Evolutionary conservation across 2,113 vertebrate genomes (phyloP), one percentile per base, ranked within the genome.

Genomic region (Clarias magur): DNA sequence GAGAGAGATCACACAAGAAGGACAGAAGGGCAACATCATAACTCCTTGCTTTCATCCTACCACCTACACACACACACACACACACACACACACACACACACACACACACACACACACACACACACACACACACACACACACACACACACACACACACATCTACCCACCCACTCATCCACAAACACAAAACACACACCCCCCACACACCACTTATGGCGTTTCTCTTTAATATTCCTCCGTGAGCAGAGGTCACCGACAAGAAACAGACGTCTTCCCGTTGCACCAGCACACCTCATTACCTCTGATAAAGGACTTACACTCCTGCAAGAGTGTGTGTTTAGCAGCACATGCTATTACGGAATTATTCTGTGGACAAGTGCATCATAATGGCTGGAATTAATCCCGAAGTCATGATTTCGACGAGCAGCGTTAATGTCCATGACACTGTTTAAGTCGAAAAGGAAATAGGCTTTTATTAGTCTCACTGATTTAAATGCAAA

Each of bases 31-130:
- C 84, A 88, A 70, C 76, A 85, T 91, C 87, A 84, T 56, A 86
- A 82, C 92, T 89, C 89, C 87, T 88, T 94, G 90, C 92, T 92
- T 34, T 62, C 83, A 89, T 92, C 91, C 90, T 70, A 90, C 93
- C 76, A 87, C 72, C 68, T 30, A 70, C 79, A 62, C 67, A 80
- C 68, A 75, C 75, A 68, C 83, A 82, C 56, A 53, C 83, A 87
- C 88, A 70, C 82, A 76, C 88, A 88, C 88, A 73, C 78, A 54
- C 19, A 21, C n/a, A 62, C 82, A 89, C 85, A 88, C 83, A 76
- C 72, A 85, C 57, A 86, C 82, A 87, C 87, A 85, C 85, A 89
- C 75, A 88, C 81, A 75, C 72, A 84, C 57, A 86, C 82, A 87
- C 86, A 86, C 85, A 88, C 76, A 88, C 81, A 75, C 72, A 84